Evolutionary conservation across 1,140 invertebrate genomes (phyloP), one percentile per base, ranked within the genome.

Genomic region (Hesperophylax magnus): DNA sequence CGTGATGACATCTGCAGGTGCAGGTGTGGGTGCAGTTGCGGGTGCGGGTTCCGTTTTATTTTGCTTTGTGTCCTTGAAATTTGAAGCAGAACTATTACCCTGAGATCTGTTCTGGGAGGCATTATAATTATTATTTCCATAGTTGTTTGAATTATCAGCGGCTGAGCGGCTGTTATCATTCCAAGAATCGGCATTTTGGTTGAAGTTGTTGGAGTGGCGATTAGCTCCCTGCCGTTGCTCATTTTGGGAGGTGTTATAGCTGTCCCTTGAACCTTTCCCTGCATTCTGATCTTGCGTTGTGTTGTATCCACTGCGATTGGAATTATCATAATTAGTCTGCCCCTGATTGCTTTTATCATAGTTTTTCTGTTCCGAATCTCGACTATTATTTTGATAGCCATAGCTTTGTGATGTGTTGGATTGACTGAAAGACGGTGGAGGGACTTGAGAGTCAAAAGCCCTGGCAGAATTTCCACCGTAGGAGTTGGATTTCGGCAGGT

Each of bases 1-100:
- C 7, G 92, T 91, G 27, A 93, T 31, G 20, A 27, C 24, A 24
- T 54, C 47, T 20, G 31, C 17, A 20, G n/a, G 18, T 20, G 2
- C 15, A 17, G 63, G 63, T 67, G 24, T 18, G 31, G 24, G 22
- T 6, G 34, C 63, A 3, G 63, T 5, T 3, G n/a, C 15, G 31
- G 63, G 63, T 67, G 24, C 24, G 31, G 24, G 22, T 6, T 67
- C 63, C 0, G 63, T 5, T 3, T n/a, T 65, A 27, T 17, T n/a
- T 67, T 67, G 63, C n/a, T 27, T 27, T 11, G 71, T 24, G 6
- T 67, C 63, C 17, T 27, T 31, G 14, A 67, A 34, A 67, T 34
- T 61, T 18, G 58, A 61, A 20, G 58, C 8, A 20, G 58, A 61
- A 61, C 14, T 61, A 24, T 61, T 67, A 67, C 31, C 20, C 7